These are phyloP conservation scores for Zosterops hypoxanthus DNA, from an alignment of 2,113 vertebrate genomes.

Conservation along the genomic window DNA sequence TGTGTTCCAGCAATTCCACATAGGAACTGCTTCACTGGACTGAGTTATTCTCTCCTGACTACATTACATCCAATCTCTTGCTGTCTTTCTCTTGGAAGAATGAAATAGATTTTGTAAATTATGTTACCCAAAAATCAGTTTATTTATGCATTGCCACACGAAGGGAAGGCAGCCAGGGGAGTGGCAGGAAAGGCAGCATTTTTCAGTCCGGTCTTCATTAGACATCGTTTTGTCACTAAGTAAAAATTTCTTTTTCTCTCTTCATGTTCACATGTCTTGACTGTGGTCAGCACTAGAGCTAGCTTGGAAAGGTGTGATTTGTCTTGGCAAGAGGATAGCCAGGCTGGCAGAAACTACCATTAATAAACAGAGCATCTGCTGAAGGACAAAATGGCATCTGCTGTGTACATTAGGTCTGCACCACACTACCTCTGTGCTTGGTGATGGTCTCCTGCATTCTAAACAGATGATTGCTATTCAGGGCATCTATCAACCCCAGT, in stretches of 20 bases:
- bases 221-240: background rate
- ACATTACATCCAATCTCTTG: background rate
- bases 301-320: conserved; percentile 12
- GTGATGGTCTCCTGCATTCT: background rate
- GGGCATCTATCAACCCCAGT: background rate
- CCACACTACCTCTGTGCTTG: background rate
- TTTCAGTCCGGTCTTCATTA: background rate
- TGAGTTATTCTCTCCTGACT: background rate
- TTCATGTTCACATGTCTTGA: background rate
- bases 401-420: background rate
- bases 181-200: background rate
- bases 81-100: background rate
- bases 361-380: background rate
- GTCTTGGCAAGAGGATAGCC: background rate
- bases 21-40: background rate
- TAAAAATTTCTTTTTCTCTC: background rate
- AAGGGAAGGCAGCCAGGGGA: background rate
- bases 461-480: conserved; percentile 20
- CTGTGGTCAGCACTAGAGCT: background rate
- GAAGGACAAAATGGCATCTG: conserved; percentile 30
- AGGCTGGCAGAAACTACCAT: background rate
- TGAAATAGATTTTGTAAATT: background rate
- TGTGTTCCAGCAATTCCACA: background rate
- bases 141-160: background rate
- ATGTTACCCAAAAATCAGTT: background rate